Conservation (phyloP, 2,797 vertebrate genomes). For the Gymnocypris eckloni region DNA sequence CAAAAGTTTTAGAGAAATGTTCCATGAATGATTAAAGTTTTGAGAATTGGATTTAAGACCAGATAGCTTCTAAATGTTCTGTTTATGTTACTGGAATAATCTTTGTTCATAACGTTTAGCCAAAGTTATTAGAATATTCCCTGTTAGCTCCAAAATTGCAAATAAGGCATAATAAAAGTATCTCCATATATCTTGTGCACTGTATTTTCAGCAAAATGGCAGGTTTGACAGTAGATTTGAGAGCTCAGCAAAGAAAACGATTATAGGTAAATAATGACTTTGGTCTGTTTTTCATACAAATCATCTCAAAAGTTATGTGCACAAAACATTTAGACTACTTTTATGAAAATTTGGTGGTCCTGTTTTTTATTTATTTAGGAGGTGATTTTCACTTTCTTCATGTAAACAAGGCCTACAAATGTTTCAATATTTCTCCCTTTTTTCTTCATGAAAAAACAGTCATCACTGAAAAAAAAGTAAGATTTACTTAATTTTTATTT, state of each 20-base stretch:
- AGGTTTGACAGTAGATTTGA: background rate
- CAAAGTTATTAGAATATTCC: background rate
- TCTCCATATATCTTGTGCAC: background rate
- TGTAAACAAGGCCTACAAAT: background rate
- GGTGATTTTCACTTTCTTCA: background rate
- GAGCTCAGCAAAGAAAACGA: background rate
- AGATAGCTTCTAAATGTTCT: background rate
- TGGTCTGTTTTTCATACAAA: background rate
- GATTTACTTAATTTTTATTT: too few species aligned
- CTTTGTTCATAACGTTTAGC: background rate
- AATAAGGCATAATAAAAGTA: background rate
- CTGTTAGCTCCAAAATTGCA: background rate
- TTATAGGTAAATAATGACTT: background rate
- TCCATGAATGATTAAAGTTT: background rate
- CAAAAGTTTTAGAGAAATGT: background rate
- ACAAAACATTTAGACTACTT: background rate
- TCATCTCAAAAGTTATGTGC: background rate
- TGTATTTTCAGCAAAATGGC: background rate
- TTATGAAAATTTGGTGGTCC: background rate
- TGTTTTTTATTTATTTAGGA: background rate
- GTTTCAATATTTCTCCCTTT: background rate
- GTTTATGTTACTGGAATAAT: background rate
- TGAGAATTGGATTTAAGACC: background rate
- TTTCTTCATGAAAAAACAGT: background rate
- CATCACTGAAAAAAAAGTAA: constrained; percentile 4